A percentile compares a stretch with the other conserved stretches of the same genome.
These are phyloP conservation scores for Atrina japonica DNA, from an alignment of 2,888 invertebrate species.

Conservation along the genomic window DNA sequence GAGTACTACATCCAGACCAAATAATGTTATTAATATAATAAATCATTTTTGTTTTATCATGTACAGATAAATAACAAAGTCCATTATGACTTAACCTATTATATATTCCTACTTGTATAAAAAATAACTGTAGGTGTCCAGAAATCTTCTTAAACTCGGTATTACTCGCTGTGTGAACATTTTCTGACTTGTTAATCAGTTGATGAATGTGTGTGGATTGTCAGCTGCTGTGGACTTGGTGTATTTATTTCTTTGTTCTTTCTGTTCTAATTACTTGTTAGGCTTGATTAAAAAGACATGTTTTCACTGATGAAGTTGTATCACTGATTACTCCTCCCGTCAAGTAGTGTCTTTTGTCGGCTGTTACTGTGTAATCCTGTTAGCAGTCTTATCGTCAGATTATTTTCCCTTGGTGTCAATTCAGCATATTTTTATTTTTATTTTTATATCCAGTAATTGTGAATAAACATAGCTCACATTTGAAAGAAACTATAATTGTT, in stretches of 20 bases:
- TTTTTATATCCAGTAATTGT: slow-evolving; percentile 66
- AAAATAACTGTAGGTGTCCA: too few relatives aligned
- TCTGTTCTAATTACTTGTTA: slow-evolving; percentile 3
- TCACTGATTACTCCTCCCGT: neutral
- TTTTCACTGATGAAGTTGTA: slow-evolving; percentile 4
- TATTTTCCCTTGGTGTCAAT: slow-evolving; percentile 42
- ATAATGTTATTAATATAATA: slow-evolving; percentile 32
- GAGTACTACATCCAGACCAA: slow-evolving; percentile 32
- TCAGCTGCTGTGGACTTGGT: slow-evolving; percentile 7
- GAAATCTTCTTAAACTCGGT: too few relatives aligned
- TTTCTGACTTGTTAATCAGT: too few relatives aligned
- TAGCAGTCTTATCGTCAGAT: slow-evolving; percentile 17
- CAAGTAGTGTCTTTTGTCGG: slow-evolving; percentile 7
- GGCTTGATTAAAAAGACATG: neutral
- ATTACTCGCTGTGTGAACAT: too few relatives aligned
- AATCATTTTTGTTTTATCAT: slow-evolving; percentile 9
- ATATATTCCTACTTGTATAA: too few relatives aligned
- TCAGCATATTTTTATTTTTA: slow-evolving; percentile 68
- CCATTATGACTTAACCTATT: too few relatives aligned
- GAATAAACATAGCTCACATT: slow-evolving; percentile 57
- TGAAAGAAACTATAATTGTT: slow-evolving; percentile 16
- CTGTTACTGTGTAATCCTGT: neutral
- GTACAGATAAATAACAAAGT: slow-evolving; percentile 15
- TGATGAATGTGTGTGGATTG: slow-evolving; percentile 9
- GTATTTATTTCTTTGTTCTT: neutral